Percentiles rank a stretch among this genome's conserved stretches.
phyloP scores from a whole-genome alignment of 2,888 invertebrate genomes.

The Lomographa bimaculata region DNA sequence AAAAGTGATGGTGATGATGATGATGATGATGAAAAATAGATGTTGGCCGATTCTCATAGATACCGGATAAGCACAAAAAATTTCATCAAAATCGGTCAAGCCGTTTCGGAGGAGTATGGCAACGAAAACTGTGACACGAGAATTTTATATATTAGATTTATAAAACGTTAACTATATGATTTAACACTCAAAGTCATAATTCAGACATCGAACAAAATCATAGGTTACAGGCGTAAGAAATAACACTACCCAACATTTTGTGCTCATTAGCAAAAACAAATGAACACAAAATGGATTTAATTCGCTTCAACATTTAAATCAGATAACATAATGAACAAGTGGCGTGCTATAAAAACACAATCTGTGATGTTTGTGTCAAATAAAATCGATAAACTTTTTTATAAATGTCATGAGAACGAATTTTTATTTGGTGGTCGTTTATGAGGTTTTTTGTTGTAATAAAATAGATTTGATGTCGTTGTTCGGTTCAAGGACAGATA shows the following conservation, averaged over 20 bases:
- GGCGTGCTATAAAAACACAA: conserved; percentile 32
- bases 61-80: too few species aligned
- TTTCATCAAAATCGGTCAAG: too few species aligned
- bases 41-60: too few species aligned
- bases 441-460: conserved; percentile 35
- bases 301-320: conserved; percentile 20
- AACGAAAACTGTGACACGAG: too few species aligned
- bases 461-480: conserved; percentile 45
- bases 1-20: too few species aligned
- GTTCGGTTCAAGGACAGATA: conserved; percentile 48
- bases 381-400: conserved; percentile 32
- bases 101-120: too few species aligned
- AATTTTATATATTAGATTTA: too few species aligned
- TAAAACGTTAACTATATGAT: too few species aligned
- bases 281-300: conserved; percentile 16
- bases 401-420: conserved; percentile 35
- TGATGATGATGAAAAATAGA: too few species aligned
- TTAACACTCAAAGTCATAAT: too few species aligned
- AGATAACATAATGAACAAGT: conserved; percentile 31
- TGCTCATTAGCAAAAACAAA: conserved; percentile 13
- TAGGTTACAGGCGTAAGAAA: too few species aligned
- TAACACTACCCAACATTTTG: conserved; percentile 1
- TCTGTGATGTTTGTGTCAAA: conserved; percentile 30
- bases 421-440: conserved; percentile 35
- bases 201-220: too few species aligned